Conservation (phyloP, 2,888 invertebrate genomes). For the Venusia cambrica region DNA sequence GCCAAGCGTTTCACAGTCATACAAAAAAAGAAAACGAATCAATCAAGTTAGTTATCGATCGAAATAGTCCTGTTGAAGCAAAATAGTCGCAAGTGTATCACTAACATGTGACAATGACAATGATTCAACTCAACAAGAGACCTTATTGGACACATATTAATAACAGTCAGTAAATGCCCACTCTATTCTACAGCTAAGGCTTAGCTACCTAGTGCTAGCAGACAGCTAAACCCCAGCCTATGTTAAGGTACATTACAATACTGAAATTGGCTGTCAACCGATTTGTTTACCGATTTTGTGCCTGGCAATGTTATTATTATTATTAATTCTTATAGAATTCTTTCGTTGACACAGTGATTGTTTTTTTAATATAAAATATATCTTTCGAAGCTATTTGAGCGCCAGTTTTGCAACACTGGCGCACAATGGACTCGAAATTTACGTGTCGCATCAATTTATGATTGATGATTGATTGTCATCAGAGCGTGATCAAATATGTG, state of each 20-base stretch:
- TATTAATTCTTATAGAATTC: conserved; percentile 10
- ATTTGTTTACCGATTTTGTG: conserved; percentile 50
- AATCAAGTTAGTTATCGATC: too few relatives aligned
- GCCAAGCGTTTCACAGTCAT: too few relatives aligned
- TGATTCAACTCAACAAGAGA: conserved; percentile 51
- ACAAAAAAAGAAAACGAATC: too few relatives aligned
- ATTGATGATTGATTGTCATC: too few relatives aligned
- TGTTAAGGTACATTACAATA: conserved; percentile 7
- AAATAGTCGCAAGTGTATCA: conserved; percentile 43
- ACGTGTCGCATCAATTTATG: too few relatives aligned
- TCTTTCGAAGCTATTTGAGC: too few relatives aligned
- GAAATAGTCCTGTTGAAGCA: too few relatives aligned
- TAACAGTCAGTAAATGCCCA: conserved; percentile 38
- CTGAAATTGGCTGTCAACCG: conserved; percentile 33
- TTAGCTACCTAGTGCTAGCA: conserved; percentile 8
- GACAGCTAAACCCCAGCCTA: conserved; percentile 11
- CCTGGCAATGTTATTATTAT: conserved; percentile 36
- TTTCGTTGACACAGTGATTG: conserved; percentile 22
- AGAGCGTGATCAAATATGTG: too few relatives aligned
- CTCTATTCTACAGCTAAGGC: conserved; percentile 14
- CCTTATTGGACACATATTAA: conserved; percentile 44
- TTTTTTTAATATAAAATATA: neutral
- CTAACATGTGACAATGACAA: conserved; percentile 53
- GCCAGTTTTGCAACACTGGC: conserved; percentile 22
- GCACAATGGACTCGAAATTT: too few relatives aligned